phyloP scores from a whole-genome alignment of 2,113 vertebrate species.

The Platichthys flesus region DNA sequence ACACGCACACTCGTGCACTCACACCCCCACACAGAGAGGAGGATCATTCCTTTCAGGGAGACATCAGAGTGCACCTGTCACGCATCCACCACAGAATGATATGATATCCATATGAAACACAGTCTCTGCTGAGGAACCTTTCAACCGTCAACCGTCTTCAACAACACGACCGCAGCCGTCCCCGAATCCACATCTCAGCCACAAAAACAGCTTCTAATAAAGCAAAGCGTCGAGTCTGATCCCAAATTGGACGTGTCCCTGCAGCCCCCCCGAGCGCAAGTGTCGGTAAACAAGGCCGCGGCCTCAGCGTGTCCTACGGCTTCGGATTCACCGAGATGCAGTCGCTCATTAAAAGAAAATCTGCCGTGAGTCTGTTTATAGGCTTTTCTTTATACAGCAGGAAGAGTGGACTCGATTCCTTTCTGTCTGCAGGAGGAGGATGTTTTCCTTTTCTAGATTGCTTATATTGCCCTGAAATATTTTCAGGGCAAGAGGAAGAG shows the following conservation, averaged over 20 bases:
- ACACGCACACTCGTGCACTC: neutral
- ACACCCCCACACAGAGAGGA: neutral
- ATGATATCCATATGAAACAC: slow-evolving; percentile 7
- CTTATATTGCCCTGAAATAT: slow-evolving; percentile 1
- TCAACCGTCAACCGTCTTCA: neutral
- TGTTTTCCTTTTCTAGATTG: neutral
- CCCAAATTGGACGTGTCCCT: neutral
- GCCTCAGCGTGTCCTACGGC: slow-evolving; percentile 16
- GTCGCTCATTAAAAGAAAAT: slow-evolving; percentile 46
- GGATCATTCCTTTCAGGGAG: neutral
- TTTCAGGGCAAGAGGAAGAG: slow-evolving; percentile 29
- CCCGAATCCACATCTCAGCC: slow-evolving; percentile 5
- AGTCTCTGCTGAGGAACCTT: slow-evolving; percentile 15
- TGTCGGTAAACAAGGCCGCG: slow-evolving; percentile 36
- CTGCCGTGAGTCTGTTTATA: slow-evolving; percentile 1
- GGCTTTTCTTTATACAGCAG: slow-evolving; percentile 28
- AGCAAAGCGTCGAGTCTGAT: slow-evolving; percentile 10
- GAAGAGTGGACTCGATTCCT: slow-evolving; percentile 5
- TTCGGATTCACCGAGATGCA: slow-evolving; percentile 15
- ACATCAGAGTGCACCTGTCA: slow-evolving; percentile 34
- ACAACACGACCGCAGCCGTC: neutral
- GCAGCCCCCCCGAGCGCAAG: slow-evolving; percentile 17
- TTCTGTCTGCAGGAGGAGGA: slow-evolving; percentile 10
- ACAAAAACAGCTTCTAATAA: slow-evolving; percentile 17
- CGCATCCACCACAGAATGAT: neutral